Conservation (phyloP, 2,113 vertebrate species). For the Centropus unirufus region DNA sequence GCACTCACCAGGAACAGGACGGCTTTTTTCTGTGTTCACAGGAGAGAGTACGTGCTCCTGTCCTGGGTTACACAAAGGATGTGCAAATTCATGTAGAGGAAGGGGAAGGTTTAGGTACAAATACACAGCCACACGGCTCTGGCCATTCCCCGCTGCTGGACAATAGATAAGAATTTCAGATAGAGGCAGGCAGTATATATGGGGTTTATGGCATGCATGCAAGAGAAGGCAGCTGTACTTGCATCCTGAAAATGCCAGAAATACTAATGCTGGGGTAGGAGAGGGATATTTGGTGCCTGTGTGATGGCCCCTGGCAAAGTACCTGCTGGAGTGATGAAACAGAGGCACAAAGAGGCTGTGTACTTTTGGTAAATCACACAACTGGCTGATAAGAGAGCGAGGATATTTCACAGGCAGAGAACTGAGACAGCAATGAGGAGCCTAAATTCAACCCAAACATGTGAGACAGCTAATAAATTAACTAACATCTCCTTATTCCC, state of each 20-base stretch:
- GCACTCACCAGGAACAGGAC: not conserved
- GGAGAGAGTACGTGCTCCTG: not conserved
- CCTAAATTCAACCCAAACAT: not conserved
- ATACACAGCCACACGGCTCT: not conserved
- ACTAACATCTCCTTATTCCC: not conserved
- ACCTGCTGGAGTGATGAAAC: not conserved
- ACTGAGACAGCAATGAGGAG: not conserved
- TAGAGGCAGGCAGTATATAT: not conserved
- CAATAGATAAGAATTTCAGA: not conserved
- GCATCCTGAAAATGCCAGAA: not conserved
- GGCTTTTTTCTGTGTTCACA: not conserved
- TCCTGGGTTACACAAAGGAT: not conserved
- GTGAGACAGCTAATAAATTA: slow-evolving; percentile 3
- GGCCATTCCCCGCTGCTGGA: not conserved
- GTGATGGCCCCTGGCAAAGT: not conserved
- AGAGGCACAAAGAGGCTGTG: not conserved
- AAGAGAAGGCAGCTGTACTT: not conserved
- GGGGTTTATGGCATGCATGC: not conserved
- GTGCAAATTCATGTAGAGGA: rapidly evolving
- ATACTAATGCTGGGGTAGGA: not conserved
- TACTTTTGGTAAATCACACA: not conserved
- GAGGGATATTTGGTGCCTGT: not conserved
- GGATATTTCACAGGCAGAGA: not conserved
- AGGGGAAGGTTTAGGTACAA: not conserved
- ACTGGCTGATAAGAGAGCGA: not conserved